These are phyloP conservation scores for Octonoba sinensis DNA, from an alignment of 2,888 invertebrate genomes.

Conservation along the genomic window DNA sequence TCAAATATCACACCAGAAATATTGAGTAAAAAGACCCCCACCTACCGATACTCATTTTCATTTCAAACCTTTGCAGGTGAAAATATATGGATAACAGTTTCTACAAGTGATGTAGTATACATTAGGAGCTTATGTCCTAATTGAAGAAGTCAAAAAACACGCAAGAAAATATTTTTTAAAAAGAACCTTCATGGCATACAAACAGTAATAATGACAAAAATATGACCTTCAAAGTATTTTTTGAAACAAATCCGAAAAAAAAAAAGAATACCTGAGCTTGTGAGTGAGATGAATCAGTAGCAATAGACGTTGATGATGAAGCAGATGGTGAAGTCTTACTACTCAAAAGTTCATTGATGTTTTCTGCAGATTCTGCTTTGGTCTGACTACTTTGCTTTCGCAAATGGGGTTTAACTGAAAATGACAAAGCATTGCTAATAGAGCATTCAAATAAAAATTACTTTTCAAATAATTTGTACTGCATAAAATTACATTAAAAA, in stretches of 20 bases:
- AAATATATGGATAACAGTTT: no score
- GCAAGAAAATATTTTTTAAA: no score
- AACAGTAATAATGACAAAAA: neutral
- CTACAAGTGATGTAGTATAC: no score
- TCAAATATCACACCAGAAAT: no score
- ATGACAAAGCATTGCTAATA: neutral
- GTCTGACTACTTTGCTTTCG: slow-evolving; percentile 37
- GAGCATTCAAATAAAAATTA: neutral
- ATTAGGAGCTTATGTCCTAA: no score
- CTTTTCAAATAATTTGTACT: no score
- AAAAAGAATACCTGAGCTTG: slow-evolving; percentile 42
- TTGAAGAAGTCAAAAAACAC: no score
- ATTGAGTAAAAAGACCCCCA: no score
- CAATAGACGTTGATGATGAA: slow-evolving; percentile 66
- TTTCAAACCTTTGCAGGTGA: no score
- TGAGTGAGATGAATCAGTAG: slow-evolving; percentile 55
- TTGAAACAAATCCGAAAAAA: neutral
- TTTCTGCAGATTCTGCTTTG: slow-evolving; percentile 51
- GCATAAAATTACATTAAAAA: no score
- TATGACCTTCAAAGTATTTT: neutral
- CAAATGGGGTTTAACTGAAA: neutral
- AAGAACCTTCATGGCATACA: no score
- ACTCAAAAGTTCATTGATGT: slow-evolving; percentile 53
- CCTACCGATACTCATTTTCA: no score
- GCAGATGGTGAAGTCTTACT: slow-evolving; percentile 65